A percentile compares a stretch with the other conserved stretches of the same genome.
These are phyloP conservation scores for Coreius guichenoti DNA, from an alignment of 2,797 vertebrate species.

Conservation along the genomic window DNA sequence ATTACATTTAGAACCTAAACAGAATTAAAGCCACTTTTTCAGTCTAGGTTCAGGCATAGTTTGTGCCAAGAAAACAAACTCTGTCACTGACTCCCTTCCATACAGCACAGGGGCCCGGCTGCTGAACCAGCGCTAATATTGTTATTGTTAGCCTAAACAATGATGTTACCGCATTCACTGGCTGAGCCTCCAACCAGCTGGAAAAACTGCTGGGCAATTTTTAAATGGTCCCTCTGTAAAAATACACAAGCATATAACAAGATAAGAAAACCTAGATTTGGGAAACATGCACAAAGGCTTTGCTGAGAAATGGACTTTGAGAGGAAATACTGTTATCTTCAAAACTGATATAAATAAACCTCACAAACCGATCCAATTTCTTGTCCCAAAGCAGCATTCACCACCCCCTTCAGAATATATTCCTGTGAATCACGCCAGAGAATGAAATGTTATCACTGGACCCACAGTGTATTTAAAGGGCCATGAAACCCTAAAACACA, in stretches of 20 bases:
- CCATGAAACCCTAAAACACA: not conserved
- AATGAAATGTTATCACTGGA: not conserved
- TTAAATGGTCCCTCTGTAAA: constrained; percentile 91
- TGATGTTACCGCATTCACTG: constrained; percentile 91
- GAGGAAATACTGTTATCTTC: not conserved
- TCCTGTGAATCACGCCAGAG: constrained; percentile 77
- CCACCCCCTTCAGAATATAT: constrained; percentile 96
- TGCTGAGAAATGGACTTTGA: not conserved
- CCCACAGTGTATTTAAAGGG: not conserved
- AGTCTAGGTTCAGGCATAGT: not conserved
- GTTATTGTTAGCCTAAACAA: constrained; percentile 30
- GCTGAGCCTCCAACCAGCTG: constrained; percentile 96
- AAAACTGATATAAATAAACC: constrained; percentile 1
- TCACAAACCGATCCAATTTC: constrained; percentile 92
- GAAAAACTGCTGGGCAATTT: constrained; percentile 97
- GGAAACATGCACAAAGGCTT: not conserved
- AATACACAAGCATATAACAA: constrained; percentile 24
- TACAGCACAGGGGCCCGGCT: constrained; percentile 1
- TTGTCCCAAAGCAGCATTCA: constrained; percentile 94
- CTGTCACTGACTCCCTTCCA: constrained; percentile 7
- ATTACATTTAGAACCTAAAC: not conserved
- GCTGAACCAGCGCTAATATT: constrained; percentile 46
- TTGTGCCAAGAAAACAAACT: constrained; percentile 20
- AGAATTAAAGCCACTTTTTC: not conserved
- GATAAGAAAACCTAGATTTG: not conserved